Percentiles rank a stretch among this genome's conserved stretches.
phyloP scores from a whole-genome alignment of 2,797 vertebrate species.

The Peromyscus melanophrys region DNA sequence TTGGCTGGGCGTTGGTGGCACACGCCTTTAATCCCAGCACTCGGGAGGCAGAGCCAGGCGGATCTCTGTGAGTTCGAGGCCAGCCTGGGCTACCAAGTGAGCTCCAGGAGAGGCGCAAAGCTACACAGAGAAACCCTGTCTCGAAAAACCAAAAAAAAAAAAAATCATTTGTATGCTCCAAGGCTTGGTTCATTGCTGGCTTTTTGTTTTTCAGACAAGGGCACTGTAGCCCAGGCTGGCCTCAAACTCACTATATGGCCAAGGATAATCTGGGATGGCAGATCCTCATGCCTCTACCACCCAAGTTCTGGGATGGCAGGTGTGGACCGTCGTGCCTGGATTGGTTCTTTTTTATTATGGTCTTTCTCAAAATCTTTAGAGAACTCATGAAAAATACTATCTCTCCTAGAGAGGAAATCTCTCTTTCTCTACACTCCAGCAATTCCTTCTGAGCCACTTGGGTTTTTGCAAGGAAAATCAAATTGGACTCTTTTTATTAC shows the following conservation, averaged over 20 bases:
- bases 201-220: not conserved
- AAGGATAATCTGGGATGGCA: not conserved
- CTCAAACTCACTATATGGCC: not conserved
- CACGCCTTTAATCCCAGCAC: no score
- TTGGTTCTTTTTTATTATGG: not conserved
- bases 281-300: not conserved
- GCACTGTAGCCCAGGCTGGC: not conserved
- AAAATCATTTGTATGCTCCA: not conserved
- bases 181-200: not conserved
- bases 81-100: no score
- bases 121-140: no score
- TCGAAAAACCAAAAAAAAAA: no score
- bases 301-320: not conserved
- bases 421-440: conserved; percentile 54
- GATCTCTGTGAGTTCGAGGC: no score
- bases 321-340: not conserved
- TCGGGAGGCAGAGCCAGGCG: no score
- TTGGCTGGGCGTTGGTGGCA: no score
- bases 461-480: conserved; percentile 49
- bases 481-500: conserved; percentile 69
- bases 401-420: conserved; percentile 38
- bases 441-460: conserved; percentile 37
- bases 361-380: conserved; percentile 44
- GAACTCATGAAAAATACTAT: conserved; percentile 27
- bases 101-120: no score